Evolutionary conservation across 2,113 vertebrate species (phyloP), one percentile per base, ranked within the genome.

Genomic region (Dunckerocampus dactyliophorus): DNA sequence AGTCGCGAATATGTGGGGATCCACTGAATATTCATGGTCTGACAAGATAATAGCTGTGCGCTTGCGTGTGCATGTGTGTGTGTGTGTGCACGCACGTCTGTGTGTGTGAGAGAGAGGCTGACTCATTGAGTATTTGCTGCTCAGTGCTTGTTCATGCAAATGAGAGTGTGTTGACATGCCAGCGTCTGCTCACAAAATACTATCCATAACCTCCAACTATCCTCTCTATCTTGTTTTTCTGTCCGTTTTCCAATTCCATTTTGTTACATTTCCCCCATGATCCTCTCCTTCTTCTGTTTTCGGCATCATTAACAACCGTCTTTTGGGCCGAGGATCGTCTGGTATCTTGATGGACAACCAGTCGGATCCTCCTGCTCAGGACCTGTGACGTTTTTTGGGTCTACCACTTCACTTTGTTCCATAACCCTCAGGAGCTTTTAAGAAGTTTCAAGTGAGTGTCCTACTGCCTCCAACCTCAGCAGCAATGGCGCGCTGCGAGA

Each of bases 91-190:
- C 8, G 31, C 31, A 8, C 42, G 42, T 62, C 31, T 60, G 45
- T 48, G 34, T 45, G 57, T 56, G 47, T 37, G 70, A 22, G 65
- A 50, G 75, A 55, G 72, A 65, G 72, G 57, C 61, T 81, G 68
- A 83, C 75, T 84, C 77, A 76, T 72, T 87, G 84, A 85, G 82
- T 85, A 65, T 80, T 69, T 58, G 62, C 65, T 69, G 63, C 59
- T 65, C 52, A 21, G 45, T 76, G 75, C 67, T 67, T 82, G 76
- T 73, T 85, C 67, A 82, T 86, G 79, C 73, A 79, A 80, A 87
- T 85, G 59, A 82, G 72, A 73, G 63, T 68, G 77, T 83, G 77
- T 82, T 86, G 77, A 86, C 72, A 77, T 71, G 72, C 70, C 74
- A 70, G 53, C 58, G 51, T 83, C 65, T 69, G 60, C 67, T 78